A percentile compares a stretch with the other conserved stretches of the same genome.
phyloP scores from a whole-genome alignment of 2,113 vertebrate species.

The Pica pica region DNA sequence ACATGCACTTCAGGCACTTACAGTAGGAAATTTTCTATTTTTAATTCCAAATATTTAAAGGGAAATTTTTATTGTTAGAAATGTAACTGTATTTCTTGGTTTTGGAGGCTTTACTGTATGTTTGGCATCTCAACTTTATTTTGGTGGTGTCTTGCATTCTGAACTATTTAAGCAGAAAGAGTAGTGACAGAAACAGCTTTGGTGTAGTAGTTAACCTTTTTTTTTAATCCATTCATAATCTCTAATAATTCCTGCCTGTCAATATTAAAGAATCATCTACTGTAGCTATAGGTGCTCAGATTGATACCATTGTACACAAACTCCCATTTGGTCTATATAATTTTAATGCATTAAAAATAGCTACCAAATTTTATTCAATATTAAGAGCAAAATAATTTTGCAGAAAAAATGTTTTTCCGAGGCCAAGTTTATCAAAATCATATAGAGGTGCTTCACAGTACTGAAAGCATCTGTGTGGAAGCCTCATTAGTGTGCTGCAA shows the following conservation, averaged over 20 bases:
- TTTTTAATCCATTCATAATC: neutral
- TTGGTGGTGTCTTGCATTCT: neutral
- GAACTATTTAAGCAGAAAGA: neutral
- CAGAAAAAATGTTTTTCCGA: neutral
- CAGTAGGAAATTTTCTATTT: neutral
- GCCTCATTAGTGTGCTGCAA: neutral
- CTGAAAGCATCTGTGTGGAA: neutral
- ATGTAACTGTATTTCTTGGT: neutral
- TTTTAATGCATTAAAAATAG: neutral
- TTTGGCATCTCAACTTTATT: neutral
- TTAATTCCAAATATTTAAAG: constrained; percentile 35
- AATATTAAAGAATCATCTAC: neutral
- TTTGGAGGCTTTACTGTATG: neutral
- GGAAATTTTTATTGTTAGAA: neutral
- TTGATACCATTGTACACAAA: neutral
- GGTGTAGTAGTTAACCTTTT: neutral
- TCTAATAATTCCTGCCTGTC: neutral
- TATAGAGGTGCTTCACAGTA: neutral
- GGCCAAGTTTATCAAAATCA: neutral
- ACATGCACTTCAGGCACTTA: constrained; percentile 12
- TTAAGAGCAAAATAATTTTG: neutral
- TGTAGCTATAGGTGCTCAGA: neutral
- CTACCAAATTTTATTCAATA: neutral
- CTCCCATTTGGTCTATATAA: neutral
- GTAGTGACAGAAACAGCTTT: neutral